These are phyloP conservation scores for Mobula hypostoma DNA, from an alignment of 2,113 vertebrate genomes.

Conservation along the genomic window DNA sequence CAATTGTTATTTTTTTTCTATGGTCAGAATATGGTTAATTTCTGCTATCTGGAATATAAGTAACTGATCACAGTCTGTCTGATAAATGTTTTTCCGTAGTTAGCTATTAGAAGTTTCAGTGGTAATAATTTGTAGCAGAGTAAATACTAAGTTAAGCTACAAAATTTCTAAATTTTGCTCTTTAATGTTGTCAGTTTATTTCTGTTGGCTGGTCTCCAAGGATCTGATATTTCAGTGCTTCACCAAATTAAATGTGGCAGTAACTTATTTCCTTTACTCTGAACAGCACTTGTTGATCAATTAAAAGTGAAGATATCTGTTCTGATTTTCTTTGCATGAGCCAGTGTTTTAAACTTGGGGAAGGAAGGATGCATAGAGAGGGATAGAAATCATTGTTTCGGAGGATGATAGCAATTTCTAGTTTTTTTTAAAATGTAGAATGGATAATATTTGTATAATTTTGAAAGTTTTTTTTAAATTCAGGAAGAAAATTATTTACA, in stretches of 20 bases:
- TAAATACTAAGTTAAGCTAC: background rate
- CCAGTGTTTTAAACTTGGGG: background rate
- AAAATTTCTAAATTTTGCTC: background rate
- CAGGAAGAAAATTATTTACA: too few species aligned
- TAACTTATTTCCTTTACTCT: background rate
- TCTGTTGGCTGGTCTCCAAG: background rate
- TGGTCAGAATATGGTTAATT: background rate
- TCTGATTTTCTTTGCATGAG: background rate
- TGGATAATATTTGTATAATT: background rate
- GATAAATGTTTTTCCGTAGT: background rate
- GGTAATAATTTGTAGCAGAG: background rate
- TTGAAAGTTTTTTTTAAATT: background rate
- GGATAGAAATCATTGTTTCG: background rate
- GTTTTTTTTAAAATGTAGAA: background rate
- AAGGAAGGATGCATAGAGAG: too few species aligned
- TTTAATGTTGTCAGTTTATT: background rate
- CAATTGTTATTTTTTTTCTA: background rate
- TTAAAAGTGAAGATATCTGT: background rate
- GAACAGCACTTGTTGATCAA: background rate
- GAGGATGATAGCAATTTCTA: background rate
- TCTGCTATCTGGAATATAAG: background rate
- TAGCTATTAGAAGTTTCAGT: background rate
- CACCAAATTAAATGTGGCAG: background rate
- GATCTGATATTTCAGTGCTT: background rate
- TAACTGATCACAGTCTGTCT: background rate